Conservation (phyloP, 2,797 vertebrate species). For the Takifugu ocellatus region DNA sequence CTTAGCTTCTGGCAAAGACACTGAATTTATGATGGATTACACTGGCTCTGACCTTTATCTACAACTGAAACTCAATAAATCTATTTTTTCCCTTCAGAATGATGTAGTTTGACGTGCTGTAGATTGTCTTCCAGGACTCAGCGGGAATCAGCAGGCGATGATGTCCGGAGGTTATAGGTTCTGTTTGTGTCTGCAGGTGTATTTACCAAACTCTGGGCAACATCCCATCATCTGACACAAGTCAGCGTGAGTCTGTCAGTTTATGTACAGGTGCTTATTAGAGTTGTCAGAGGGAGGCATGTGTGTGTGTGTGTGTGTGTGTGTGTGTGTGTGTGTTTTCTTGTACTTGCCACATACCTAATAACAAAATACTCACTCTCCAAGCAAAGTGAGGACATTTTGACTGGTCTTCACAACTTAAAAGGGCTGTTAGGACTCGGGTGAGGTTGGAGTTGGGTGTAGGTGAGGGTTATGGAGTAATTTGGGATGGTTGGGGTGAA, state of each 20-base stretch:
- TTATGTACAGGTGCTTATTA: constrained; percentile 37
- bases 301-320: constrained; percentile 9
- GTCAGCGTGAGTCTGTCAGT: constrained; percentile 36
- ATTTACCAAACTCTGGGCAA: constrained; percentile 50
- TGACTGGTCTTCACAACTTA: too few species aligned
- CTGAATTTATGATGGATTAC: too few species aligned
- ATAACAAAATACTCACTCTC: too few species aligned
- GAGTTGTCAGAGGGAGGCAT: constrained; percentile 36
- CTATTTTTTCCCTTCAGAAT: not conserved
- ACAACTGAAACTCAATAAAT: too few species aligned
- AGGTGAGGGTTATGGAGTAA: constrained; percentile 28
- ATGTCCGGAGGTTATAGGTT: constrained; percentile 45
- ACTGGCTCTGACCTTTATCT: too few species aligned
- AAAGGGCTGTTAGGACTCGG: too few species aligned
- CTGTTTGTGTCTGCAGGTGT: constrained; percentile 46
- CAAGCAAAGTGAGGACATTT: too few species aligned
- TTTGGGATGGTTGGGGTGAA: constrained; percentile 18
- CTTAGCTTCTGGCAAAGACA: too few species aligned
- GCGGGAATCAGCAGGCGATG: constrained; percentile 21
- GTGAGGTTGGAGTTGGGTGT: not conserved
- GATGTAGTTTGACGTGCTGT: not conserved
- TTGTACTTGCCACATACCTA: too few species aligned
- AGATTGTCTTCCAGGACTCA: constrained; percentile 2
- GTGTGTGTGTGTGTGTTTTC: not conserved
- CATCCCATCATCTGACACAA: constrained; percentile 34